Evolutionary conservation across 2,797 vertebrate genomes (phyloP).

Genomic region (Cyprinodon diabolis): DNA sequence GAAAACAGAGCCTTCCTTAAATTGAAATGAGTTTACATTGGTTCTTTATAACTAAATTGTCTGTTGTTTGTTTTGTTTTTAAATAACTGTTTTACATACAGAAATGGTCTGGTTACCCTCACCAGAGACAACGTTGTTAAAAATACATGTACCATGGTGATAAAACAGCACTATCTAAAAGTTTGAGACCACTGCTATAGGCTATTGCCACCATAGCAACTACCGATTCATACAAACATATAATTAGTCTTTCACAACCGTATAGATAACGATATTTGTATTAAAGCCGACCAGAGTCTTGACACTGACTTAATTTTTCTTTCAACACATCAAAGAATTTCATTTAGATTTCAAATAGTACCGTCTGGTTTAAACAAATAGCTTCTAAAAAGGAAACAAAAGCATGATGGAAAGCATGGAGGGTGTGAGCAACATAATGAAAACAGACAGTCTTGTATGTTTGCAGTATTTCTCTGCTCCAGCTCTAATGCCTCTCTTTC

Average conservation of each 20-base stretch:
- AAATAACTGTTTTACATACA: too few species aligned
- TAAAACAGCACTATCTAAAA: too few species aligned
- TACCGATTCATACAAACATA: background rate
- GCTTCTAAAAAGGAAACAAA: background rate
- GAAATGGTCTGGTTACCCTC: too few species aligned
- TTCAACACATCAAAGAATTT: background rate
- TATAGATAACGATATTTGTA: background rate
- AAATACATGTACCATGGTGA: too few species aligned
- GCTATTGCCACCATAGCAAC: background rate
- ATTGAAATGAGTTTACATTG: too few species aligned
- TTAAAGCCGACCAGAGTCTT: background rate
- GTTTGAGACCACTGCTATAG: background rate
- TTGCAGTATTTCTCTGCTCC: conserved; percentile 28
- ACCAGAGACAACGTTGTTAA: too few species aligned
- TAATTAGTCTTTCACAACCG: background rate
- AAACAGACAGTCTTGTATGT: conserved; percentile 30
- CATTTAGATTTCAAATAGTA: conserved; percentile 3
- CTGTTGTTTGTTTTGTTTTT: too few species aligned
- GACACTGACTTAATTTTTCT: background rate
- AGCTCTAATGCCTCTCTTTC: conserved; percentile 47
- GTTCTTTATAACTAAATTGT: too few species aligned
- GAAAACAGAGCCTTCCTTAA: background rate
- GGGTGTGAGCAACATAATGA: conserved; percentile 11
- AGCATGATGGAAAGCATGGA: background rate
- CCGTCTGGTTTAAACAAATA: background rate